Conservation (phyloP, 2,113 vertebrate genomes). For the Ahaetulla prasina region DNA sequence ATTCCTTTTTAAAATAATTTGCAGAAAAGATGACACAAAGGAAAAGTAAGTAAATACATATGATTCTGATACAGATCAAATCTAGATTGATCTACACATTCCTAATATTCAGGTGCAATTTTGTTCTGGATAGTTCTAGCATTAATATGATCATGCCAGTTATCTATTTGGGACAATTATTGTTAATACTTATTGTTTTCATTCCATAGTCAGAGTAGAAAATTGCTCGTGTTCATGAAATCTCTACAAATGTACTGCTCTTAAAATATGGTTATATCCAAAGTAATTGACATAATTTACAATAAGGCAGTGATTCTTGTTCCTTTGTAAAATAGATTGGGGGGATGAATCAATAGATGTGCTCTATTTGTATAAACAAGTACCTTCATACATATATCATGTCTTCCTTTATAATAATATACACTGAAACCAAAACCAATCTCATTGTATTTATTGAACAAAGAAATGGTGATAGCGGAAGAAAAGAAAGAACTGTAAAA, state of each 20-base stretch:
- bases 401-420: background rate
- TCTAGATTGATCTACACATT: background rate
- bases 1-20: background rate
- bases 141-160: background rate
- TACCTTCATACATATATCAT: background rate
- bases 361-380: background rate
- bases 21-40: background rate
- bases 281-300: background rate
- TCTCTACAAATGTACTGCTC: background rate
- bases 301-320: background rate
- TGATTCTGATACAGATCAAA: background rate
- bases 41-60: background rate
- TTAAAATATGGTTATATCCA: background rate
- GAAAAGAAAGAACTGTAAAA: background rate
- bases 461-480: background rate
- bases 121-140: background rate
- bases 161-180: background rate
- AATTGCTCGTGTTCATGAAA: background rate
- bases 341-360: background rate
- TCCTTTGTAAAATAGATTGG: background rate
- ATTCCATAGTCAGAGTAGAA: background rate
- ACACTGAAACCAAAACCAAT: background rate
- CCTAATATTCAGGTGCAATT: background rate
- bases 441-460: background rate
- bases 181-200: background rate